Evolutionary conservation across 2,797 vertebrate genomes (phyloP).

Genomic region (Anabacerthia variegaticeps): DNA sequence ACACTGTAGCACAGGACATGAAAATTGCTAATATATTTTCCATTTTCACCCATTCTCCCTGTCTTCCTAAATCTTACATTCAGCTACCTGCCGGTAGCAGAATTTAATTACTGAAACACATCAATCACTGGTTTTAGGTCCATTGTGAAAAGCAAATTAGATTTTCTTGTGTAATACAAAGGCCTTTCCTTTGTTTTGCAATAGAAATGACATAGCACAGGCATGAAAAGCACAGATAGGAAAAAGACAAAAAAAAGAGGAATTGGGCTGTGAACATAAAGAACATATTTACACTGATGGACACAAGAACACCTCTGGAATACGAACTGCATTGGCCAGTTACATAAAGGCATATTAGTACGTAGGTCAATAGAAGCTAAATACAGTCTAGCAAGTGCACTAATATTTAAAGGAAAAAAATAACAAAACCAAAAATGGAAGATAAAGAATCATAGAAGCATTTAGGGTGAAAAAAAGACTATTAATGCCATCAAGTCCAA

Average conservation of each 20-base stretch:
- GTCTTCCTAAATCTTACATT: slow-evolving; percentile 42
- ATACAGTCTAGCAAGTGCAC: not conserved
- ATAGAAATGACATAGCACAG: slow-evolving; percentile 17
- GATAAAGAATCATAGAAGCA: not conserved
- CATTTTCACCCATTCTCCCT: not conserved
- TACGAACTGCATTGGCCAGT: not conserved
- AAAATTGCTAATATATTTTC: slow-evolving; percentile 21
- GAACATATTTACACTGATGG: not conserved
- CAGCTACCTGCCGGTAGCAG: not conserved
- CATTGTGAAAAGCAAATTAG: slow-evolving; percentile 56
- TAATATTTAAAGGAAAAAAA: not conserved
- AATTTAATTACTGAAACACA: slow-evolving; percentile 65
- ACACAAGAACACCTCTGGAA: not conserved
- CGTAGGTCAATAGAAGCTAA: not conserved
- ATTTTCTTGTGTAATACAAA: slow-evolving; percentile 33
- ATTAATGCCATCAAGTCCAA: not conserved
- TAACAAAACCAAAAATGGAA: not conserved
- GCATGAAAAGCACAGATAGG: not conserved
- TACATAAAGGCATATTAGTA: not conserved
- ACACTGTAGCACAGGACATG: not conserved
- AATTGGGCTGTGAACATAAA: not conserved
- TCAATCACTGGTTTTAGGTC: slow-evolving; percentile 43
- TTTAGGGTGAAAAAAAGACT: not conserved
- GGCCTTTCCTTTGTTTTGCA: slow-evolving; percentile 40
- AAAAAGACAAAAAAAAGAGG: not conserved